Evolutionary conservation across 2,888 invertebrate genomes (phyloP), one percentile per base, ranked within the genome.

Genomic region (Pseudolycoriella hygida): DNA sequence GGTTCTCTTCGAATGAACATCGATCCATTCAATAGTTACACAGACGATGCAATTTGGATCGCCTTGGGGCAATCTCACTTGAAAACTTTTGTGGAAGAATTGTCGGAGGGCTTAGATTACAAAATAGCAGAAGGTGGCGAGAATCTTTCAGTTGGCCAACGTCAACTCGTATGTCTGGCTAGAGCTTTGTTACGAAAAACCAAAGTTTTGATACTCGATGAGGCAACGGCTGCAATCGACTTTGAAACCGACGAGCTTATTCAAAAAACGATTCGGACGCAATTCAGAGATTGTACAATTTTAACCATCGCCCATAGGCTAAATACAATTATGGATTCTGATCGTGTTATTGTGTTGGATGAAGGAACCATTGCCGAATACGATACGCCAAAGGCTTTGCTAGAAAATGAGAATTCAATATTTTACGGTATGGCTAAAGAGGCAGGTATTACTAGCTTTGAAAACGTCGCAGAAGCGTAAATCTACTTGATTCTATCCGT

Each of bases 261-360:
- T 49, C 67, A 66, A 18, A 80, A 73, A 60, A 88, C 88, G 3
- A 89, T 89, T 58, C 73, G 80, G 18, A 72, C 74, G 32, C 81
- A 87, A 62, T 88, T 88, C 62, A 72, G 72, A 45, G 71, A 80
- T 52, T 83, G 83, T 64, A 88, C 87, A 10, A 79, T 88, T 45
- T 72, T 88, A 34, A 87, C 86, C 2, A 87, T 88, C 58, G 87
- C 87, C 20, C 87, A 88, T 65, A 72, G 87, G 3, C 72, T 88
- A 44, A 86, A 87, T 64, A 88, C 87, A 25, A 85, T 88, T 53
- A 76, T 87, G 73, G 85, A 86, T 67, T 81, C 80, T 42, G 79
- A 81, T 55, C 73, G 79, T 56, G 79, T 84, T 41, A 73, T 84
- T 65, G 83, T 84, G 38, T 30, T 48, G 2, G 48, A 64, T 53